Evolutionary conservation across 1,140 invertebrate species (phyloP).

Genomic region (Drosophila fuyamai): DNA sequence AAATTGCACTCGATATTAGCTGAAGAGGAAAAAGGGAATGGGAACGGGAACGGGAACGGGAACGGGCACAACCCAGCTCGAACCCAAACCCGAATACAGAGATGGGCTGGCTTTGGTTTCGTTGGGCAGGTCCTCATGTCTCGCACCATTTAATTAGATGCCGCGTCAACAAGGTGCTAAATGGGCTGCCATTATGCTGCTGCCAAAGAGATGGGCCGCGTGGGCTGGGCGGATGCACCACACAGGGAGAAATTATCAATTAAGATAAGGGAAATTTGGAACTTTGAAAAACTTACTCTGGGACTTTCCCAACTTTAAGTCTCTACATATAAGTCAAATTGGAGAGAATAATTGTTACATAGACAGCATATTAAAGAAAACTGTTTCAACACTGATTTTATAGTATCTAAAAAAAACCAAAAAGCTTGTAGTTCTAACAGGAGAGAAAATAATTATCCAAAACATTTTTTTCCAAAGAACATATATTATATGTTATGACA

Average conservation of each 20-base stretch:
- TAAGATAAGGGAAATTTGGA: no score
- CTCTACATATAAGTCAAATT: no score
- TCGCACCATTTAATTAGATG: constrained; percentile 78
- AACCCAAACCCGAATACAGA: constrained; percentile 21
- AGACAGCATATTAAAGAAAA: no score
- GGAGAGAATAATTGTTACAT: no score
- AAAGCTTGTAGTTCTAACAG: no score
- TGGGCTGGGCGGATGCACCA: constrained; percentile 39
- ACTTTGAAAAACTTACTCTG: not conserved
- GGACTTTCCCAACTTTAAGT: not conserved
- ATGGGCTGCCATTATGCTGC: constrained; percentile 69
- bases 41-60: no score
- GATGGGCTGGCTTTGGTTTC: constrained; percentile 7
- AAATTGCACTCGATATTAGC: constrained; percentile 68
- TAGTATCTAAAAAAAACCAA: no score
- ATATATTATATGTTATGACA: no score
- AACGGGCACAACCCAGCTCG: not conserved
- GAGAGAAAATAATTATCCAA: no score
- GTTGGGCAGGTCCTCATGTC: constrained; percentile 32
- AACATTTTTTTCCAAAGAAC: no score
- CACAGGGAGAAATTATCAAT: not conserved
- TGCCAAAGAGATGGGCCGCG: constrained; percentile 40
- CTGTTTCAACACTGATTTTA: no score
- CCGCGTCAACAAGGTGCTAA: constrained; percentile 83
- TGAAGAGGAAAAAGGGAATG: constrained; percentile 27